Evolutionary conservation across 2,113 vertebrate species (phyloP).

Genomic region (Osmerus mordax): DNA sequence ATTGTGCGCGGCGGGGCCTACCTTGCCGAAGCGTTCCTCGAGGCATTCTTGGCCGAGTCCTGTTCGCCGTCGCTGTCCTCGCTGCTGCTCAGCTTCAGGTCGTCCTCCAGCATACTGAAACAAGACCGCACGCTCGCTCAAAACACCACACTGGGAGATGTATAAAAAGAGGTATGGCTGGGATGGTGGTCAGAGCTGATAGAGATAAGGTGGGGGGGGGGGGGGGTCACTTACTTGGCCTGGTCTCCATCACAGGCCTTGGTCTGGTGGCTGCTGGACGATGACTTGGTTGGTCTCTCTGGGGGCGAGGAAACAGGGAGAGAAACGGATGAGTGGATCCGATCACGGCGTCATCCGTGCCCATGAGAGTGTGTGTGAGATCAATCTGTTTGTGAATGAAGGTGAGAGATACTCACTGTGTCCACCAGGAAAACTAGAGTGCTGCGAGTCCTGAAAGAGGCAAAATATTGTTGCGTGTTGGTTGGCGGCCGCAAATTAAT

Average conservation of each 20-base stretch:
- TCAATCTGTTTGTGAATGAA: neutral
- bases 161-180: no score
- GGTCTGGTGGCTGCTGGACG: constrained; percentile 81
- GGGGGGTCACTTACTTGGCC: constrained; percentile 58
- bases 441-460: constrained; percentile 79
- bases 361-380: neutral
- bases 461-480: neutral
- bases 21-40: constrained; percentile 90
- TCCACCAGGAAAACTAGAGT: constrained; percentile 79
- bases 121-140: constrained; percentile 7
- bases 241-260: constrained; percentile 79
- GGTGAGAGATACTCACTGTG: constrained; percentile 83
- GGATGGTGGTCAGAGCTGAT: no score
- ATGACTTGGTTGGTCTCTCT: constrained; percentile 91
- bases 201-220: neutral
- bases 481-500: neutral
- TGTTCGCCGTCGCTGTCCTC: constrained; percentile 97
- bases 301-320: neutral
- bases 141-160: neutral
- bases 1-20: constrained; percentile 7
- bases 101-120: constrained; percentile 88
- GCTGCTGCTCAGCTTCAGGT: constrained; percentile 96
- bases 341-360: no score
- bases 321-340: neutral
- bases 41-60: constrained; percentile 88